phyloP scores from a whole-genome alignment of 1,140 invertebrate species.

The Macrotrachela quadricornifera region DNA sequence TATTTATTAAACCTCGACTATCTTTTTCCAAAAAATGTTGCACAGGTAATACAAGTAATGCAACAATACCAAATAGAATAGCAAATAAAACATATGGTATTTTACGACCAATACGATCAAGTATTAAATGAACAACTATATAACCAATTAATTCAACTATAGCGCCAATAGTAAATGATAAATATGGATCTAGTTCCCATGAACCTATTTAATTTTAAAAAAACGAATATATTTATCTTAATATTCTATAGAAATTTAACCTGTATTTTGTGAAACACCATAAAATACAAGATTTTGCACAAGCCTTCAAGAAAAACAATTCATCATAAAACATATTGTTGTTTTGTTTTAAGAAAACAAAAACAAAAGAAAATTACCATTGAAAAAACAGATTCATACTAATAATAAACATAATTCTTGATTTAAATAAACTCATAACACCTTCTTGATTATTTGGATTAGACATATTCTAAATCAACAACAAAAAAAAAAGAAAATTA shows the following conservation, averaged over 20 bases:
- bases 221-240: too few relatives aligned
- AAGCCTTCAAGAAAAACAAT: not conserved
- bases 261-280: slow-evolving; percentile 3
- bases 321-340: too few relatives aligned
- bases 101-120: slow-evolving; percentile 4
- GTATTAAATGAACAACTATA: not conserved
- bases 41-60: too few relatives aligned
- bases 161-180: slow-evolving; percentile 1
- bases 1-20: too few relatives aligned
- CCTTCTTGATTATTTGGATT: slow-evolving; percentile 3
- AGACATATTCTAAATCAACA: not conserved
- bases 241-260: not conserved
- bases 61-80: not conserved
- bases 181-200: not conserved
- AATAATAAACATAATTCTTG: not conserved
- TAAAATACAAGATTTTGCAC: slow-evolving; percentile 7
- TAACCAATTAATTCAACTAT: slow-evolving; percentile 1
- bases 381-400: not conserved
- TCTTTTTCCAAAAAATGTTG: too few relatives aligned
- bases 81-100: not conserved
- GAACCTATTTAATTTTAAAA: too few relatives aligned
- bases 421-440: not conserved
- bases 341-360: too few relatives aligned
- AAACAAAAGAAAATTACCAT: too few relatives aligned
- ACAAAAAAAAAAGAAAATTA: not conserved